Evolutionary conservation across 2,888 invertebrate species (phyloP).

Genomic region (Erannis defoliaria): DNA sequence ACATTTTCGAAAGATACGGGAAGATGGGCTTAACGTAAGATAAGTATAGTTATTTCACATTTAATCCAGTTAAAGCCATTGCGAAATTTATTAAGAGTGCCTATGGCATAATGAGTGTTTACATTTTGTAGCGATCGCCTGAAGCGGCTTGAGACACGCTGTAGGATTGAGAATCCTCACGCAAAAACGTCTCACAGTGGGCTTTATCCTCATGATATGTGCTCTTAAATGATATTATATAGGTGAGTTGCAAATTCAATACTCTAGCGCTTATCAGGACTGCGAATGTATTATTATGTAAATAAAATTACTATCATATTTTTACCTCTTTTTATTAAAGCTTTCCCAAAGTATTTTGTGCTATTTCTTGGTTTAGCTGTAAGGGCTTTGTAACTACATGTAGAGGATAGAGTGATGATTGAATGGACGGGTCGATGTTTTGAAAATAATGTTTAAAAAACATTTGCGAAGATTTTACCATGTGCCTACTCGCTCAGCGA

Average conservation of each 20-base stretch:
- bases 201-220: constrained; percentile 56
- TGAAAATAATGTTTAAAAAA: not conserved
- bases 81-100: constrained; percentile 53
- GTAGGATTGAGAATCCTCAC: constrained; percentile 54
- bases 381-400: constrained; percentile 63
- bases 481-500: not conserved
- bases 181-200: constrained; percentile 51
- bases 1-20: constrained; percentile 1
- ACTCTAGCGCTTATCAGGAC: constrained; percentile 47
- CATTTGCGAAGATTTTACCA: not conserved
- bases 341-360: not conserved
- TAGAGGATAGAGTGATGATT: constrained; percentile 28
- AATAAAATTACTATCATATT: not conserved
- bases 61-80: constrained; percentile 21
- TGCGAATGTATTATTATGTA: constrained; percentile 58
- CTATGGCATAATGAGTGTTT: constrained; percentile 76
- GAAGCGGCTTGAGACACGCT: constrained; percentile 74
- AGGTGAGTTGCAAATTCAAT: constrained; percentile 68
- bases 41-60: constrained; percentile 22
- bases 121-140: constrained; percentile 78
- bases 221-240: constrained; percentile 58
- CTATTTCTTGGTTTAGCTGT: constrained; percentile 25
- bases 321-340: not conserved
- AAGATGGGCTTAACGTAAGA: constrained; percentile 23
- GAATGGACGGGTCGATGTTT: constrained; percentile 9